phyloP scores from a whole-genome alignment of 1,140 invertebrate species.

The Cotesia vestalis region DNA sequence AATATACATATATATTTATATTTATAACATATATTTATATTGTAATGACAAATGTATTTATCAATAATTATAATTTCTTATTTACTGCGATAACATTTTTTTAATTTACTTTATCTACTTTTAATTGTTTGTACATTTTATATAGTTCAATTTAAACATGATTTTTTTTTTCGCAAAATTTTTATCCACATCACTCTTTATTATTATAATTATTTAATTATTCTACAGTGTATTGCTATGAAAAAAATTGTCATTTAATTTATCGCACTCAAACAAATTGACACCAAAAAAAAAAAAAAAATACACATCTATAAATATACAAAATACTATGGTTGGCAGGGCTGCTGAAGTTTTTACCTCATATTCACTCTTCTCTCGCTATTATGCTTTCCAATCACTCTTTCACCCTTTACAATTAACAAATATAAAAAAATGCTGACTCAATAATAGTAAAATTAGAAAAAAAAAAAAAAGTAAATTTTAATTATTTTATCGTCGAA shows the following conservation, averaged over 20 bases:
- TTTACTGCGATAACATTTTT: slow-evolving; percentile 40
- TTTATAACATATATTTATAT: slow-evolving; percentile 28
- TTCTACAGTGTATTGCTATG: slow-evolving; percentile 26
- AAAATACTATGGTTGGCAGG: slow-evolving; percentile 27
- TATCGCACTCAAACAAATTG: slow-evolving; percentile 46
- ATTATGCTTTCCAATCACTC: not conserved
- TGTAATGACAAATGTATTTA: slow-evolving; percentile 43
- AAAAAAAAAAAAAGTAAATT: not conserved
- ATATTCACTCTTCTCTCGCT: slow-evolving; percentile 5
- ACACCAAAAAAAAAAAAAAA: slow-evolving; percentile 48
- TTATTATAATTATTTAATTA: slow-evolving; percentile 17
- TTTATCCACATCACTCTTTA: slow-evolving; percentile 20
- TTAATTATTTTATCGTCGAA: not conserved
- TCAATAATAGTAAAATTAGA: slow-evolving; percentile 10
- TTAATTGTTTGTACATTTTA: slow-evolving; percentile 30
- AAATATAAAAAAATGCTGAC: not conserved
- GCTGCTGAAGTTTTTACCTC: slow-evolving; percentile 25
- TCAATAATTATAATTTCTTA: slow-evolving; percentile 47
- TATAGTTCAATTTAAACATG: not conserved
- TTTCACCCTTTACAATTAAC: not conserved
- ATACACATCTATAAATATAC: slow-evolving; percentile 44
- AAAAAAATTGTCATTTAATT: slow-evolving; percentile 49
- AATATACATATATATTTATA: no score
- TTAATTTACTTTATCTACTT: slow-evolving; percentile 21
- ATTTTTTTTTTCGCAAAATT: not conserved